Evolutionary conservation across 2,113 vertebrate species (phyloP), one percentile per base, ranked within the genome.

Genomic region (Corythornis madagascariensis): DNA sequence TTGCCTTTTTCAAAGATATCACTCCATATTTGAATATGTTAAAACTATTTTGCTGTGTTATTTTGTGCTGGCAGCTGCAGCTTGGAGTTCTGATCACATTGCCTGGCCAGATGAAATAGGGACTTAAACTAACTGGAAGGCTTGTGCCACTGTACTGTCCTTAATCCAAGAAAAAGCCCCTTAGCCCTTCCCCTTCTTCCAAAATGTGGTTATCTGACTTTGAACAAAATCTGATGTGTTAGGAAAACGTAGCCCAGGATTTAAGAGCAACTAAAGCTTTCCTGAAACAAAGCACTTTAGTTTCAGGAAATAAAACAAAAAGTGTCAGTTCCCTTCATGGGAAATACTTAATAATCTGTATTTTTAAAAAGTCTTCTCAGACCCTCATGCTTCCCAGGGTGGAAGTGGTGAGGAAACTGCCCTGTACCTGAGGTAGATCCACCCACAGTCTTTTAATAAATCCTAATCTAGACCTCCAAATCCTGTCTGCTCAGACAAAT

Each of bases 1-100:
- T 35, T 89, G 52, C 87, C 67, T 93, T 92, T 92, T 87, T 57
- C 72, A 76, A 79, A 85, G 22, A 38, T 91, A 80, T 81, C 60
- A 72, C 57, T 95, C 81, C 83, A 38, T 87, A 90, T 93, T 78
- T 83, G 69, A 79, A 61, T 78, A 89, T 60, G 55, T 78, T 59
- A 73, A 78, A 78, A 76, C 67, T 84, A 71, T 92, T 89, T 94
- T 92, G 17, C 78, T 2, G 0, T 76, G 43, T 73, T 77, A 66
- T 73, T 85, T 83, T 87, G 33, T 67, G 38, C 40, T 88, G 57
- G 33, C 65, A 92, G 56, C 83, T 86, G 48, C 47, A 94, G 47
- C 17, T 31, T 75, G n/a, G 21, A 75, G 31, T 90, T 72, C 29
- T 80, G 43, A 66, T 87, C 29, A 42, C n/a, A 31, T 60, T 81